Conservation (phyloP, 2,113 vertebrate species). For the Micronycteris hirsuta region DNA sequence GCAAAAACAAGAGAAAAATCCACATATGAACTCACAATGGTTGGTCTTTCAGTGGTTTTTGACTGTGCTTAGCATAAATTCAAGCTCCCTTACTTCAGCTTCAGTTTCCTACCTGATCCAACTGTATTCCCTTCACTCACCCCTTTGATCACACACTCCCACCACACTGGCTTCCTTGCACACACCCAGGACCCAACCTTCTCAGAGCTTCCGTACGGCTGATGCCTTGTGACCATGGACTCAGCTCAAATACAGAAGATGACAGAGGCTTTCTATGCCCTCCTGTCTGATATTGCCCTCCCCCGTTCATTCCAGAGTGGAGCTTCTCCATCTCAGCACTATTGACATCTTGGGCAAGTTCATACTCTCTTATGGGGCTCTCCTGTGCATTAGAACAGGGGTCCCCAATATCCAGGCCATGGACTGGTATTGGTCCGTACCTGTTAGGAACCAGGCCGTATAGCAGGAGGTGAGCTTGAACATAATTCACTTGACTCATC, state of each 20-base stretch:
- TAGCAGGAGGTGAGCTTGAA: too few relatives aligned
- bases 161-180: neutral
- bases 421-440: too few relatives aligned
- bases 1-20: neutral
- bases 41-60: neutral
- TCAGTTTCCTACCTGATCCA: neutral
- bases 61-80: neutral
- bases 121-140: rapidly evolving
- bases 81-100: neutral
- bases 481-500: too few relatives aligned
- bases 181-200: neutral
- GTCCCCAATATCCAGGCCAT: too few relatives aligned
- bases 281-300: too few relatives aligned
- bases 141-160: neutral
- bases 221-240: neutral
- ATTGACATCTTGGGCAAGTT: neutral
- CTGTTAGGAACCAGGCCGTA: too few relatives aligned
- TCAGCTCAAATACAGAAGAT: neutral
- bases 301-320: neutral
- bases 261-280: neutral
- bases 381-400: neutral
- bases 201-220: neutral
- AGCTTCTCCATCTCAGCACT: neutral
- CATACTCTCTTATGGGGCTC: neutral
- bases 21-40: neutral